Base-by-base conservation (phyloP, 2,113 vertebrate species). In the Channa argus region DNA sequence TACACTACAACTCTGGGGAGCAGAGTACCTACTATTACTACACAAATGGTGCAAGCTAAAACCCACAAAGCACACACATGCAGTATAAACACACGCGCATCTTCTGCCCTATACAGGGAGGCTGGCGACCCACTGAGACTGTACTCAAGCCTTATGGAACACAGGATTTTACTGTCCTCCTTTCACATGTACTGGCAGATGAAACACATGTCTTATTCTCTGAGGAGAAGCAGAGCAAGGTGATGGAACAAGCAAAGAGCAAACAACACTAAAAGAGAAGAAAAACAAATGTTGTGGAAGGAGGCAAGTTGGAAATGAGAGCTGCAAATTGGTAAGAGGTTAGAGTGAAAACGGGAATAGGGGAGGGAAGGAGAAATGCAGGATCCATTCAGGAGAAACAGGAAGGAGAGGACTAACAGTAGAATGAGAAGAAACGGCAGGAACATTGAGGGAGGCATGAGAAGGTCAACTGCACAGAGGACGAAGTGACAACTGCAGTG, bases 121-220 rank as follows among this genome's bases (percentile, higher is more conserved):
- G 36, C 50, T 70, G 39, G 59, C 9, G 9, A 43, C 72, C 55
- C 54, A 43, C 52, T 38, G 68, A 66, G 77, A 78, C 46, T 45
- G 43, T 62, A 56, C 49, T 71, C 61, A 72, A 58, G 56, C 37
- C 41, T 36, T 37, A 71, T 3, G 3, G 59, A 79, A 73, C 50
- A 49, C 38, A 36, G 38, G 15, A 36, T 14, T 53, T 53, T 13
- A n/a, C 47, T 36, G 81, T 64, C 71, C 67, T 81, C 62, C 53
- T 49, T 79, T 54, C 0, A 11, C 33, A 64, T 24, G 3, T 24
- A 65, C 47, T 73, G 52, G 66, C 54, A 69, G 74, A 79, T 61
- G 71, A 86, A 84, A 74, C 63, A 62, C 77, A 58, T 5, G 37
- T 38, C 64, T 79, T 64, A 83, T 78, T 77, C 81, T 82, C 8